Conservation (phyloP, 2,113 vertebrate genomes). For the Lipotes vexillifer region DNA sequence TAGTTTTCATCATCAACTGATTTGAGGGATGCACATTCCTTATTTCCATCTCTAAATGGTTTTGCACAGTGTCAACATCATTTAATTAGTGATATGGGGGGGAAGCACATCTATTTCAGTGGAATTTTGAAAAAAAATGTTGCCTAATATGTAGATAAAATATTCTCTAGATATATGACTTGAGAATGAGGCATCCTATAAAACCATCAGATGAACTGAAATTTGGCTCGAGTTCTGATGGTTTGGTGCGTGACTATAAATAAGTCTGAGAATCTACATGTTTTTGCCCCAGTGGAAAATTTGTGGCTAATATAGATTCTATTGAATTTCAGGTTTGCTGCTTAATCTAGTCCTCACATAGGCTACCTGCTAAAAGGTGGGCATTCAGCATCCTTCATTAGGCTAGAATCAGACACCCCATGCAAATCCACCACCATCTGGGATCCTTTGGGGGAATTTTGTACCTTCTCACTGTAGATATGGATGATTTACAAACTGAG, state of each 20-base stretch:
- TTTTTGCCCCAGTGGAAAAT: background rate
- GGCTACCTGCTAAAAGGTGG: background rate
- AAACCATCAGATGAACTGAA: background rate
- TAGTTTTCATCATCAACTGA: constrained; percentile 25
- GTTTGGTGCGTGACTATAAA: background rate
- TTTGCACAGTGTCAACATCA: constrained; percentile 62
- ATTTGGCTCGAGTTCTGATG: constrained; percentile 4
- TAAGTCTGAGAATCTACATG: background rate
- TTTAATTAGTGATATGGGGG: constrained; percentile 72
- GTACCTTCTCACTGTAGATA: background rate
- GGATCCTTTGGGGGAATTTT: background rate
- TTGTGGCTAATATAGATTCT: background rate
- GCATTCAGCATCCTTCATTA: background rate
- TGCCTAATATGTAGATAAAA: constrained; percentile 55
- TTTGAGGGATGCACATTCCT: constrained; percentile 57
- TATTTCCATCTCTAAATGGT: constrained; percentile 69
- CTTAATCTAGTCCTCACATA: background rate
- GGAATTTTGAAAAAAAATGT: constrained; percentile 59
- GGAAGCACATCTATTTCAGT: constrained; percentile 62
- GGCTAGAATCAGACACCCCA: background rate
- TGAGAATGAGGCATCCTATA: constrained; percentile 18
- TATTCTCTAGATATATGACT: constrained; percentile 54
- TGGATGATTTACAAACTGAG: background rate
- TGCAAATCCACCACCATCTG: rapidly evolving
- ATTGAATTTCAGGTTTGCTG: background rate